These are phyloP conservation scores for Lethrus apterus DNA, from an alignment of 1,140 invertebrate genomes.

Conservation along the genomic window DNA sequence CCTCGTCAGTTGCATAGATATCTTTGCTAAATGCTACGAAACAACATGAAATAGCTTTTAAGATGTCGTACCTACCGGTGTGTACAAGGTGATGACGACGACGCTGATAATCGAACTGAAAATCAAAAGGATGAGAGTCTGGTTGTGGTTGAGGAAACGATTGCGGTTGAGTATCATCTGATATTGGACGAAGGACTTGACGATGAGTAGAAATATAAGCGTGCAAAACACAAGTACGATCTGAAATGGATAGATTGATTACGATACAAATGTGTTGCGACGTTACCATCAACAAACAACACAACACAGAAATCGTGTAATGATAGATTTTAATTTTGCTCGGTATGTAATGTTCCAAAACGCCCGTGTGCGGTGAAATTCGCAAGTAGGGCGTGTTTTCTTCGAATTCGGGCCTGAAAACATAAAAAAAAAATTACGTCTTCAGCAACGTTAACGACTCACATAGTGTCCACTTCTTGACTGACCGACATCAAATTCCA, in stretches of 20 bases:
- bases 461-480: background rate
- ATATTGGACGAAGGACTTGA: no score
- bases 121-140: conserved; percentile 66
- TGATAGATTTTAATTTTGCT: conserved; percentile 77
- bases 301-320: conserved; percentile 70
- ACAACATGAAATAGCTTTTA: conserved; percentile 62
- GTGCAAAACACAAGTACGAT: no score
- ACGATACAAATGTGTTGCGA: no score
- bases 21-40: no score
- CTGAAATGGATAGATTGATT: no score
- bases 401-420: conserved; percentile 59
- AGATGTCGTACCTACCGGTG: conserved; percentile 55
- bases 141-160: conserved; percentile 40
- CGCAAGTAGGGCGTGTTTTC: conserved; percentile 55
- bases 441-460: conserved; percentile 56
- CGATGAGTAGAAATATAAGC: no score
- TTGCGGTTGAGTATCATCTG: no score
- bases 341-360: conserved; percentile 69
- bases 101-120: conserved; percentile 79
- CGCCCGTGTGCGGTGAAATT: conserved; percentile 63
- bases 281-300: conserved; percentile 68
- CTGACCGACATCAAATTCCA: conserved; percentile 55
- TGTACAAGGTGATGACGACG: conserved; percentile 74
- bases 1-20: conserved; percentile 87
- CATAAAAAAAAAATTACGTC: conserved; percentile 53